Percentiles rank a stretch among this genome's conserved stretches.
Conservation (phyloP, 2,113 vertebrate species). For the Noctilio leporinus region DNA sequence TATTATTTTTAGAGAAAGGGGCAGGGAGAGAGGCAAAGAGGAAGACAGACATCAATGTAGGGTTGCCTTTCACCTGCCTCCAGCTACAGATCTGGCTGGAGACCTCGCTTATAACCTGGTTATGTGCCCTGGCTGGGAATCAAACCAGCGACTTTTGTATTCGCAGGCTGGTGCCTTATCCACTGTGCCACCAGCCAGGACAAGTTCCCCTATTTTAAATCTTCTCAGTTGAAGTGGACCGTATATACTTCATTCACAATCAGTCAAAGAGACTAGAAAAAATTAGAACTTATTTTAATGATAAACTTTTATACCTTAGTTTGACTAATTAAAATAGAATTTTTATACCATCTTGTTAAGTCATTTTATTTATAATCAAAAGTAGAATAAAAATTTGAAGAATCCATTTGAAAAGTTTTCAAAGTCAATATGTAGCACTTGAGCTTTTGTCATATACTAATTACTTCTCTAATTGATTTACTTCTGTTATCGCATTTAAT, state of each 20-base stretch:
- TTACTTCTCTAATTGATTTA: not conserved
- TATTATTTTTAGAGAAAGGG: too few relatives aligned
- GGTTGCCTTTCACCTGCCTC: too few relatives aligned
- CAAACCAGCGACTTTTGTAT: too few relatives aligned
- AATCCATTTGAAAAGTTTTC: not conserved
- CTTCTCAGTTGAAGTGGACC: not conserved
- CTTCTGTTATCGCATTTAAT: not conserved
- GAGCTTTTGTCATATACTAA: not conserved
- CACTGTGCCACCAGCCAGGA: too few relatives aligned
- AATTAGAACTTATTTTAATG: not conserved
- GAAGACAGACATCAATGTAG: too few relatives aligned
- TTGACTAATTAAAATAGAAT: not conserved
- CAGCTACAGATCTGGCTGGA: too few relatives aligned
- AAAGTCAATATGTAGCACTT: not conserved
- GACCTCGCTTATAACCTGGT: too few relatives aligned
- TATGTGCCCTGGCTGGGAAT: too few relatives aligned
- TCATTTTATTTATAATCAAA: not conserved
- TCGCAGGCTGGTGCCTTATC: too few relatives aligned
- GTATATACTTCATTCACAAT: not conserved
- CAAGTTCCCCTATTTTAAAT: not conserved
- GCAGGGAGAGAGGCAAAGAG: too few relatives aligned
- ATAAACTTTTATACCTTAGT: not conserved
- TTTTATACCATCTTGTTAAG: not conserved
- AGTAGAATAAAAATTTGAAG: not conserved
- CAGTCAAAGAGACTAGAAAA: not conserved